A percentile compares a stretch with the other conserved stretches of the same genome.
phyloP scores from a whole-genome alignment of 2,113 vertebrate species.

The Ailurus styani region DNA sequence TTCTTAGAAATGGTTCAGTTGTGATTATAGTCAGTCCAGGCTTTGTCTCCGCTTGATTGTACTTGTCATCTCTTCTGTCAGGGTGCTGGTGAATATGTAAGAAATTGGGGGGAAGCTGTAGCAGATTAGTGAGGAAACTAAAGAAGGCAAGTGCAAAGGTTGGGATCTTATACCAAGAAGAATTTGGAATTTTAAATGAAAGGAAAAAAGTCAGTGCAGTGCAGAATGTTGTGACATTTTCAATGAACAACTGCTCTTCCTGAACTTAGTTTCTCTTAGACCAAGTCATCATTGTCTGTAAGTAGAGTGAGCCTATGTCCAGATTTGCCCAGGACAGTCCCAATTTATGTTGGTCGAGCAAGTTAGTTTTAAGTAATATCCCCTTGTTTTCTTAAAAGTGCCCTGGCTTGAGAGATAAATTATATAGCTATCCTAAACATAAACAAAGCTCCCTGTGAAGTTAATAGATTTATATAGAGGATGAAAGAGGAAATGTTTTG shows the following conservation, averaged over 20 bases:
- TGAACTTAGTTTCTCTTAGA: constrained; percentile 9
- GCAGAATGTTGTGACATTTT: background rate
- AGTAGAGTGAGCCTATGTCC: background rate
- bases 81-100: background rate
- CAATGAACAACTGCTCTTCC: background rate
- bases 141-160: background rate
- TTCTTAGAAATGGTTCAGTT: background rate
- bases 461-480: background rate
- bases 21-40: background rate
- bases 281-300: background rate
- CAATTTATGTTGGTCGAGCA: background rate
- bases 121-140: background rate
- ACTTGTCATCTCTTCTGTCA: background rate
- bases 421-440: background rate
- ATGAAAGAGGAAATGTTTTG: background rate
- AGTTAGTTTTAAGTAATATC: background rate
- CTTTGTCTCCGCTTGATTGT: background rate
- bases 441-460: constrained; percentile 25
- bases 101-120: background rate
- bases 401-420: background rate
- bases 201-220: background rate
- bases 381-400: constrained; percentile 20
- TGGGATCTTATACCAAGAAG: background rate
- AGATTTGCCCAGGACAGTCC: background rate
- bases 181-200: background rate